phyloP scores from a whole-genome alignment of 1,140 invertebrate genomes.

The Brachionus koreanus region DNA sequence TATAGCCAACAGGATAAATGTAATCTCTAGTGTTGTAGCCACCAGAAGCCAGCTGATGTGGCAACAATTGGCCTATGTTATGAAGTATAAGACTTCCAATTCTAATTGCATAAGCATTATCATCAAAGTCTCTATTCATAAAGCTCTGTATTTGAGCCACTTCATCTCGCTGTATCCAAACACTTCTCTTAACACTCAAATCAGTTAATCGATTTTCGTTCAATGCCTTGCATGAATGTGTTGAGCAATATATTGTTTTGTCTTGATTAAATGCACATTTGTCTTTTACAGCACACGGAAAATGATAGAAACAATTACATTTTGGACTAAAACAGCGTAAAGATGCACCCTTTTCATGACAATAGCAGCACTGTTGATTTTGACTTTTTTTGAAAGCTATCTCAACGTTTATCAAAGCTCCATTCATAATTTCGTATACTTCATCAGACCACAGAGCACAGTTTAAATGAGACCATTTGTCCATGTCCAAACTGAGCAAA shows the following conservation, averaged over 20 bases:
- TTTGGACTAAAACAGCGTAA: conserved; percentile 79
- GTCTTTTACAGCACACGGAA: conserved; percentile 87
- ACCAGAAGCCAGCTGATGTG: conserved; percentile 80
- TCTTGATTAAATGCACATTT: conserved; percentile 79
- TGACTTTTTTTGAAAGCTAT: conserved; percentile 76
- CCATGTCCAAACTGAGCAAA: conserved; percentile 89
- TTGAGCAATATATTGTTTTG: conserved; percentile 49
- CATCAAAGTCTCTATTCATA: conserved; percentile 23
- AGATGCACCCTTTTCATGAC: conserved; percentile 74
- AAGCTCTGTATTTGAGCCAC: conserved; percentile 71
- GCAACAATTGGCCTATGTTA: conserved; percentile 89
- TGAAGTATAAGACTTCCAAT: conserved; percentile 92
- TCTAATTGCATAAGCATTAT: conserved; percentile 65
- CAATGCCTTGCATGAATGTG: conserved; percentile 63
- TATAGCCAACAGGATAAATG: conserved; percentile 76
- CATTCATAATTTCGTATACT: conserved; percentile 91
- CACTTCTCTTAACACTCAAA: conserved; percentile 76
- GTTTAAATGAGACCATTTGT: conserved; percentile 98
- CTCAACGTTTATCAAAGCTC: conserved; percentile 91
- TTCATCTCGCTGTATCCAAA: conserved; percentile 94
- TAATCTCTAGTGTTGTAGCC: conserved; percentile 83
- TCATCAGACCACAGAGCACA: conserved; percentile 97
- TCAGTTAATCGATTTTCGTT: conserved; percentile 73
- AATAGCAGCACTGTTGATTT: conserved; percentile 69
- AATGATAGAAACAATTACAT: conserved; percentile 85